These are phyloP conservation scores for Hydra vulgaris DNA, from an alignment of 30 jellyfish, hydroid and myxozoan species.

Conservation along the genomic window DNA sequence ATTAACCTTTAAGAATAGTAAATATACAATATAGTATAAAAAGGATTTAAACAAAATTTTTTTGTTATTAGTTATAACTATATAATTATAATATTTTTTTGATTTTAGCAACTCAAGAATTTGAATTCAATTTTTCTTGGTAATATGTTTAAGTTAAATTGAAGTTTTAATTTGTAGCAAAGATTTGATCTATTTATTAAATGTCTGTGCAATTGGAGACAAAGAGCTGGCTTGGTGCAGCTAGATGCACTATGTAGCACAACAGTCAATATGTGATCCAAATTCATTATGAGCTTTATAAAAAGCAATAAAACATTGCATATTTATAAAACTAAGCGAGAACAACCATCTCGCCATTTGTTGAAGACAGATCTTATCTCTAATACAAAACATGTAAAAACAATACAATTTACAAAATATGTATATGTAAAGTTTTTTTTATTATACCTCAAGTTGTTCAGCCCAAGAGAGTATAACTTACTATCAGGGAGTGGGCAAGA, in stretches of 20 bases:
- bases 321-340: not conserved
- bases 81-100: no score
- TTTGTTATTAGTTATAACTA: no score
- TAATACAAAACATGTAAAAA: not conserved
- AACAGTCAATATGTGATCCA: not conserved
- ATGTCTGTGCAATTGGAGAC: constrained; percentile 26
- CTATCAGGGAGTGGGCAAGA: constrained; percentile 31
- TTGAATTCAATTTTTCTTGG: no score
- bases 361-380: not conserved
- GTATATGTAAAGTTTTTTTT: not conserved
- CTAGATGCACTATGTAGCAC: constrained; percentile 29
- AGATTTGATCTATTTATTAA: no score
- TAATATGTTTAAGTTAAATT: no score
- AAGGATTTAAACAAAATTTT: no score
- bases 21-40: no score
- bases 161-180: no score
- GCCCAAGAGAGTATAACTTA: constrained; percentile 5
- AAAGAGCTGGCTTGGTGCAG: constrained; percentile 33
- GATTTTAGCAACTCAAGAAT: no score
- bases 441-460: constrained; percentile 34
- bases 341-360: constrained; percentile 1
- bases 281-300: not conserved
- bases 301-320: constrained; percentile 17
- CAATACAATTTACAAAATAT: not conserved
- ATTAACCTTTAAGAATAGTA: no score